These are phyloP conservation scores for Diglossa cyanea DNA, from an alignment of 2,797 vertebrate species.

Conservation along the genomic window DNA sequence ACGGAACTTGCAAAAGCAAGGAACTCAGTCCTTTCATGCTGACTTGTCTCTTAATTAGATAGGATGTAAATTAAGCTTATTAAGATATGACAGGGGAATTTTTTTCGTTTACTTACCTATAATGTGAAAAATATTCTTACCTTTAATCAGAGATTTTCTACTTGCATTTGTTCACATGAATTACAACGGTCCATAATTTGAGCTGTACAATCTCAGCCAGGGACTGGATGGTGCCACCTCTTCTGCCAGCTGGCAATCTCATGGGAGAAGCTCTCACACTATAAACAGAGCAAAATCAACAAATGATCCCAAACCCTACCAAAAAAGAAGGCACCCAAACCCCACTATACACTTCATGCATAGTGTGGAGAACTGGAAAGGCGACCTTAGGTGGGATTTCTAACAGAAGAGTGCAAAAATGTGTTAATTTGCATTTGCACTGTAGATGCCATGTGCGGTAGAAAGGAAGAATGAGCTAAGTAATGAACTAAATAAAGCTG, in stretches of 20 bases:
- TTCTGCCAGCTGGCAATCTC: not conserved
- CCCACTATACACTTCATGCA: not conserved
- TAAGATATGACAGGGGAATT: not conserved
- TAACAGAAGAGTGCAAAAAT: not conserved
- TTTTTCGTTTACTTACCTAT: not conserved
- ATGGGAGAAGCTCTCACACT: not conserved
- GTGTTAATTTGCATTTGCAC: not conserved
- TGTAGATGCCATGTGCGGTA: not conserved
- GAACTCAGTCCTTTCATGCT: not conserved
- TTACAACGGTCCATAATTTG: not conserved
- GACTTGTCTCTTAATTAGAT: not conserved
- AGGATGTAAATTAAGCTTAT: not conserved
- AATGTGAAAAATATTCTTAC: not conserved
- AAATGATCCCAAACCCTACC: too few relatives aligned
- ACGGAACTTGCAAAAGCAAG: not conserved
- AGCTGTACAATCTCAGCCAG: not conserved
- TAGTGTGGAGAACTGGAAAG: not conserved
- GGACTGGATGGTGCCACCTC: not conserved
- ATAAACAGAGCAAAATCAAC: not conserved
- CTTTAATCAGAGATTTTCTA: not conserved
- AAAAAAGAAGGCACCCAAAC: not conserved
- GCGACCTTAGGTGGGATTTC: not conserved
- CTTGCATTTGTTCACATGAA: not conserved
- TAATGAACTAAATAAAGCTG: not conserved
- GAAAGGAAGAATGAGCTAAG: not conserved